A percentile compares a stretch with the other conserved stretches of the same genome.
phyloP scores from a whole-genome alignment of 2,113 vertebrate species.

The Dicentrarchus labrax region DNA sequence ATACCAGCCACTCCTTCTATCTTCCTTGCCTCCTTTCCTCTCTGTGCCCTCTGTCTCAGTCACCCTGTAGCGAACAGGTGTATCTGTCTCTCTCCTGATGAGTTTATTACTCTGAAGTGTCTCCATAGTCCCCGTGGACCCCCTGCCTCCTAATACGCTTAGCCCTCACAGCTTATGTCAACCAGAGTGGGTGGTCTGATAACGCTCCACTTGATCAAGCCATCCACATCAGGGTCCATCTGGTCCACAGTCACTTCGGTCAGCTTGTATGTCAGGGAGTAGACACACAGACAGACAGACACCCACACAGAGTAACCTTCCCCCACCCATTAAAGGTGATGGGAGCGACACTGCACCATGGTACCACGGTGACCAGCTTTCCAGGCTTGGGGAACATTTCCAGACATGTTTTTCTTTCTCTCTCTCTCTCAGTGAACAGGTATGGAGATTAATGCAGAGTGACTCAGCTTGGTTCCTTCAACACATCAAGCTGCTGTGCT shows the following conservation, averaged over 20 bases:
- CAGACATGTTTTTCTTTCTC: conserved; percentile 9
- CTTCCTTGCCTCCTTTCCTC: conserved; percentile 32
- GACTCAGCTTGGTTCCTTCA: conserved; percentile 50
- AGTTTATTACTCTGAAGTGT: conserved; percentile 83
- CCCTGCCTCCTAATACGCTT: conserved; percentile 81
- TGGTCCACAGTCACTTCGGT: conserved; percentile 72
- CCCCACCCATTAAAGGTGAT: conserved; percentile 58
- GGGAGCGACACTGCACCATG: conserved; percentile 34
- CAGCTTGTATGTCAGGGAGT: conserved; percentile 65
- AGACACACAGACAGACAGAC: conserved; percentile 54
- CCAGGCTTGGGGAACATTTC: conserved; percentile 33
- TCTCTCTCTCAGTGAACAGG: conserved; percentile 13
- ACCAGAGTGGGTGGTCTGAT: conserved; percentile 80
- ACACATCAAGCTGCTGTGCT: conserved; percentile 38
- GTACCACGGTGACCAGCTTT: conserved; percentile 29
- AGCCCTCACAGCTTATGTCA: conserved; percentile 79
- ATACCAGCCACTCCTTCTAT: conserved; percentile 39
- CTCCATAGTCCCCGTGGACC: conserved; percentile 72
- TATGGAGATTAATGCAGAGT: conserved; percentile 58
- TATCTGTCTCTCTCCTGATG: conserved; percentile 81
- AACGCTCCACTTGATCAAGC: conserved; percentile 79
- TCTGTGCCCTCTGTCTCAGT: conserved; percentile 66
- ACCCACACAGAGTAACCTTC: conserved; percentile 46
- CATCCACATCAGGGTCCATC: conserved; percentile 80
- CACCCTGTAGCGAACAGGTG: conserved; percentile 80